Evolutionary conservation across 2,797 vertebrate species (phyloP).

Genomic region (Fundulus diaphanus): DNA sequence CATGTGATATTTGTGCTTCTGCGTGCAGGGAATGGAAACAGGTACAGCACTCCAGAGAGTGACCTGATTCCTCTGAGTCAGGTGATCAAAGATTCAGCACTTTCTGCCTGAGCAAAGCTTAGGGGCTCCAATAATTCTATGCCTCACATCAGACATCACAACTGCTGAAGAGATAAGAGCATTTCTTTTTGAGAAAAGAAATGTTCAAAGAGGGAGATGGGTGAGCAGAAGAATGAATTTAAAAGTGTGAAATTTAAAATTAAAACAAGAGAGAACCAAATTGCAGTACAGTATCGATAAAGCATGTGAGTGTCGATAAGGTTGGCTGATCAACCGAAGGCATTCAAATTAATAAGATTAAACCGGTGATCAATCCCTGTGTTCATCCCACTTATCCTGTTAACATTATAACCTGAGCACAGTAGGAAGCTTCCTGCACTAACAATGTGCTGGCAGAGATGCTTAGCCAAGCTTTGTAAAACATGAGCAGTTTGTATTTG

Average conservation of each 20-base stretch:
- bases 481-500: slow-evolving; percentile 25
- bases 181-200: slow-evolving; percentile 28
- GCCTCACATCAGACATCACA: slow-evolving; percentile 27
- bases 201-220: neutral
- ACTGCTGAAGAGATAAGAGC: slow-evolving; percentile 31
- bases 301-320: neutral
- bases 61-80: slow-evolving; percentile 20
- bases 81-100: slow-evolving; percentile 25
- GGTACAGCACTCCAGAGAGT: neutral
- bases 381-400: slow-evolving; percentile 2
- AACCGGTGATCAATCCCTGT: neutral
- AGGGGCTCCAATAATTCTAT: slow-evolving; percentile 18
- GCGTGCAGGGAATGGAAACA: neutral
- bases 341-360: neutral
- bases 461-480: slow-evolving; percentile 14
- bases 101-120: neutral
- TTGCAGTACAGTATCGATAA: neutral
- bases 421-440: slow-evolving; percentile 21
- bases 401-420: slow-evolving; percentile 11
- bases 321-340: neutral
- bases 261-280: slow-evolving; percentile 36
- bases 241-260: neutral
- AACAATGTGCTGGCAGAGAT: slow-evolving; percentile 18
- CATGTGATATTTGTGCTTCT: neutral
- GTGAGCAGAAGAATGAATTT: too few species aligned